Conservation (phyloP, 2,888 invertebrate genomes). For the Cephus pulcher region DNA sequence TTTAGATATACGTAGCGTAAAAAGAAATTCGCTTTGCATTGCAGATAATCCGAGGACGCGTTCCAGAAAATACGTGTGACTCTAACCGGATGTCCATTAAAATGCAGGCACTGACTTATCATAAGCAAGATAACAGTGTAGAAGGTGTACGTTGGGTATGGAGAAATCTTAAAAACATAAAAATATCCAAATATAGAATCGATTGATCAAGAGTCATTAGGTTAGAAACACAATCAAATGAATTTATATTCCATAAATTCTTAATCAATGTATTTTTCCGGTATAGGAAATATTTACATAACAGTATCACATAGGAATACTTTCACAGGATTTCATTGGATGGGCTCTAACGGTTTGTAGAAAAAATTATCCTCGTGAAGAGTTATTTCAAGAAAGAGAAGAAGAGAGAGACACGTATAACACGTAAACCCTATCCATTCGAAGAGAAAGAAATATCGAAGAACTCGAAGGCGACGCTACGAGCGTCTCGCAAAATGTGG, state of each 20-base stretch:
- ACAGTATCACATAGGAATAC: neutral
- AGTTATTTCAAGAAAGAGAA: neutral
- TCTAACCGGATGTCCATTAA: neutral
- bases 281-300: neutral
- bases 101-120: neutral
- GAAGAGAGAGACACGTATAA: no score
- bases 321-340: neutral
- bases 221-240: neutral
- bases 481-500: neutral
- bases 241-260: neutral
- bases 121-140: neutral
- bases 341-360: neutral
- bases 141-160: neutral
- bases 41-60: neutral
- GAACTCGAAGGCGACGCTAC: neutral
- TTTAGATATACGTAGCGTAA: neutral
- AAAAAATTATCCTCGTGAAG: neutral
- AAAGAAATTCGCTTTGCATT: neutral
- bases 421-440: neutral
- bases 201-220: neutral
- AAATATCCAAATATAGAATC: neutral
- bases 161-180: neutral
- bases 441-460: constrained; percentile 2
- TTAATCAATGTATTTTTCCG: neutral
- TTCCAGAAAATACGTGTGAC: neutral